Evolutionary conservation across 2,113 vertebrate species (phyloP), one percentile per base, ranked within the genome.

Genomic region (Nannospalax galili): DNA sequence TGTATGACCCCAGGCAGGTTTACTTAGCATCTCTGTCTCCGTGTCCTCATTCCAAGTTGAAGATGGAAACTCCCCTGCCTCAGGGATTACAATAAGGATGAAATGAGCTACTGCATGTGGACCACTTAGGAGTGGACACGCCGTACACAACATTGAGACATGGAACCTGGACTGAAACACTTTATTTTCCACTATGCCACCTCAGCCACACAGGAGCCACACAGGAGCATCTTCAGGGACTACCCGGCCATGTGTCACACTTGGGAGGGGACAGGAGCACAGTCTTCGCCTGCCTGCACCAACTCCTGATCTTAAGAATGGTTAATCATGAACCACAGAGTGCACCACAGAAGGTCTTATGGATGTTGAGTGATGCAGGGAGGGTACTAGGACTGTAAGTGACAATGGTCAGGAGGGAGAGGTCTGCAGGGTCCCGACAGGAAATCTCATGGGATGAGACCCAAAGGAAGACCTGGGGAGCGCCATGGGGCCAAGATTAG

Each of bases 191-290:
- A n/a, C n/a, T 60, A 12, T 16, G 5, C 28, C 74, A 56, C 32
- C 16, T 4, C 62, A 24, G 30, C 40, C 28, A 62, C 56, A 42
- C 60, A 32, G 1, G 14, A 24, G 30, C 40, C 28, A 62, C 56
- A 42, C 60, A 32, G 1, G 14, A 48, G 16, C 26, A 62, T 52
- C 64, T 62, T 60, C 40, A n/a, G 64, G 20, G 22, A 24, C 15
- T 88, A 22, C 72, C 35, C 48, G 19, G 26, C 69, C 72, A 22
- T 1, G 12, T n/a, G 32, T 56, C 35, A 7, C 4, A 52, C 22
- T 73, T 58, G 2, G 0, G 1, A 32, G 0, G 14, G 3, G 16
- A 52, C 0, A 10, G 28, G 7, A 37, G 45, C 32, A 20, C 32
- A 28, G 35, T 30, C 67, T 28, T 0, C 1, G 6, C 42, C n/a